Base-by-base conservation (phyloP, 2,797 vertebrate genomes). In the Tachyglossus aculeatus region DNA sequence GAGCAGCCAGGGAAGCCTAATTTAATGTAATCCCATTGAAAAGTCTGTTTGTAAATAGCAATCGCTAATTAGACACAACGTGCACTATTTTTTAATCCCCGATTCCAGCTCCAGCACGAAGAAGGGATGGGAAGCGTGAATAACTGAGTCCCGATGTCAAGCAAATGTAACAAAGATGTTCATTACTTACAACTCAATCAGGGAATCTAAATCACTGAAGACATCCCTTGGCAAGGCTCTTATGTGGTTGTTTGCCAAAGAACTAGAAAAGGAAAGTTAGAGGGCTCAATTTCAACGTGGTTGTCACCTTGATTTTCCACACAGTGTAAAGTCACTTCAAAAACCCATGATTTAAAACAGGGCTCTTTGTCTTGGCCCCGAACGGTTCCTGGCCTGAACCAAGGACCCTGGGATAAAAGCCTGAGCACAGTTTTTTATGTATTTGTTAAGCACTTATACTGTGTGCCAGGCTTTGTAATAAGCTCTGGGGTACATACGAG, bases 201-300 rank as follows among this genome's bases (percentile, higher is more conserved):
- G 89, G 67, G 97, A 99, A 82, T 99, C 97, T 90, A 99, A 90
- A 88, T 98, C 96, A n/a, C 84, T 90, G 87, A 99, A 98, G 88
- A 98, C 88, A 32, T 99, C 96, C 82, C 96, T 95, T 39, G 97
- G 97, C 85, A 99, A 93, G 71, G 94, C 89, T 92, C 94, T 96
- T 65, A 99, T 96, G 65, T 96, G 95, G 92, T 98, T 99, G 91
- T 99, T 98, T 63, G 98, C 97, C 92, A 99, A 91, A 88, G 98
- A 99, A 86, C 98, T 99, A 86, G 70, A 88, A 92, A 71, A 76
- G 75, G 56, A 91, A 89, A 86, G 77, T 78, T 55, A 85, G 68
- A n/a, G n/a, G n/a, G n/a, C n/a, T n/a, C n/a, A n/a, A 81, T 71
- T 37, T 90, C 77, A 85, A 62, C 55, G 71, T 51, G 32, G 32